Evolutionary conservation across 2,113 vertebrate genomes (phyloP).

Genomic region (Passer montanus): DNA sequence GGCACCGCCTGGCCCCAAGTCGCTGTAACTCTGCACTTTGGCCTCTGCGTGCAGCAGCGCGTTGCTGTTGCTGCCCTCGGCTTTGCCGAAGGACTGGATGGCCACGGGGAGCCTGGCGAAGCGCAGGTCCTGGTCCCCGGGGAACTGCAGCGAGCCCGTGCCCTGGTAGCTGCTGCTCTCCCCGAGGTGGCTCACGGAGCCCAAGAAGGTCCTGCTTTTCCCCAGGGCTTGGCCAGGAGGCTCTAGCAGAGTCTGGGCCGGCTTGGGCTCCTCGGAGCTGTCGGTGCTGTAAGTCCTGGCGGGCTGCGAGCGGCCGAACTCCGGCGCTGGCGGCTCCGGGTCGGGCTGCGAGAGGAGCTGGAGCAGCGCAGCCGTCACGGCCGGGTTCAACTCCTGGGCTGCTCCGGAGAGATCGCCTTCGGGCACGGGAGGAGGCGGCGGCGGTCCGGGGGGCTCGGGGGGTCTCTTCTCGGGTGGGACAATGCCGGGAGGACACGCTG

Average conservation of each 20-base stretch:
- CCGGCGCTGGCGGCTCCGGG: conserved; percentile 72
- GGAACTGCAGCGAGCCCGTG: conserved; percentile 84
- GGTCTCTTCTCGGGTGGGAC: conserved; percentile 87
- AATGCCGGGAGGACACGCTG: conserved; percentile 81
- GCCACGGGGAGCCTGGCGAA: conserved; percentile 80
- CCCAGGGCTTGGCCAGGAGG: conserved; percentile 71
- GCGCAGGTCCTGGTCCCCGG: conserved; percentile 95
- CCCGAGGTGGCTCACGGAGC: conserved; percentile 80
- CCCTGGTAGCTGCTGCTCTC: conserved; percentile 81
- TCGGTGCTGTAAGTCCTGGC: conserved; percentile 77
- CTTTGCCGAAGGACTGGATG: conserved; percentile 71
- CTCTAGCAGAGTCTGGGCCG: conserved; percentile 75
- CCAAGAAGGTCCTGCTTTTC: conserved; percentile 84
- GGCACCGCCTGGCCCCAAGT: conserved; percentile 64
- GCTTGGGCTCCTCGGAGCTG: conserved; percentile 72
- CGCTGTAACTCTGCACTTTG: conserved; percentile 72
- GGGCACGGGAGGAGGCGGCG: conserved; percentile 67
- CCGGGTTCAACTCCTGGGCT: conserved; percentile 84
- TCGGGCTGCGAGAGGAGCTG: conserved; percentile 94
- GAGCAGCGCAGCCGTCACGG: conserved; percentile 88
- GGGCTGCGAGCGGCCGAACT: conserved; percentile 66
- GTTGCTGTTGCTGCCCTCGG: conserved; percentile 77
- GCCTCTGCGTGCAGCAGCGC: conserved; percentile 74
- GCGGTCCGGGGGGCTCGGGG: conserved; percentile 82
- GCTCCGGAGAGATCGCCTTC: conserved; percentile 67